Percentiles rank a stretch among this genome's conserved stretches.
phyloP scores from a whole-genome alignment of 2,113 vertebrate genomes.

The Xenopus borealis region DNA sequence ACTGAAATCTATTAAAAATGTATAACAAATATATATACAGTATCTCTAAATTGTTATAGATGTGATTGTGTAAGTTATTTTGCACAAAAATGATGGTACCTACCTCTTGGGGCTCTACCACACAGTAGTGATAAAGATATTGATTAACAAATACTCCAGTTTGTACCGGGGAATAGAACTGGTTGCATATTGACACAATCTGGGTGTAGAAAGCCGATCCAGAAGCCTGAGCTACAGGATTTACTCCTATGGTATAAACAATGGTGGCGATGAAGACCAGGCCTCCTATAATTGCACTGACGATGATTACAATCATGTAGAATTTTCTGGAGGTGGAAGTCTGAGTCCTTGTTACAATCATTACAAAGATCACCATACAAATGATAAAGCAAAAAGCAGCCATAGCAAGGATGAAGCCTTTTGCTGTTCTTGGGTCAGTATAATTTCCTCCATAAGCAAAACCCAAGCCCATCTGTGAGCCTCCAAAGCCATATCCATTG shows the following conservation, averaged over 20 bases:
- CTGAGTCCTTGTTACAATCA: constrained; percentile 70
- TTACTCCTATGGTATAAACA: constrained; percentile 82
- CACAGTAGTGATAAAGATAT: constrained; percentile 89
- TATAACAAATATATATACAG: no score
- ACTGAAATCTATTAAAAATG: no score
- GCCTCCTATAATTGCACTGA: constrained; percentile 69
- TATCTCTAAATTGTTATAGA: no score
- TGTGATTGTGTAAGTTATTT: no score
- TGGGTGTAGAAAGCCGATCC: constrained; percentile 78
- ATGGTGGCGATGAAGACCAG: constrained; percentile 81
- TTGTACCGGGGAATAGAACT: constrained; percentile 68
- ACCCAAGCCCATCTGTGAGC: constrained; percentile 56
- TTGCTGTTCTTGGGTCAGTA: constrained; percentile 75
- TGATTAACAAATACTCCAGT: constrained; percentile 79
- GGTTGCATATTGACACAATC: constrained; percentile 72
- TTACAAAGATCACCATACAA: constrained; percentile 73
- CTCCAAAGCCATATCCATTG: constrained; percentile 51
- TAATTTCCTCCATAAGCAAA: constrained; percentile 67
- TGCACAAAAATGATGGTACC: constrained; percentile 15
- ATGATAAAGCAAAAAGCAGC: constrained; percentile 76
- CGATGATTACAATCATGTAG: constrained; percentile 74
- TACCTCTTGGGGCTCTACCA: constrained; percentile 90
- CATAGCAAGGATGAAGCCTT: constrained; percentile 84
- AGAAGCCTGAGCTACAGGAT: constrained; percentile 77
- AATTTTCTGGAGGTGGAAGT: constrained; percentile 68